Percentiles rank a stretch among this genome's conserved stretches.
These are phyloP conservation scores for Neoarius graeffei DNA, from an alignment of 2,113 vertebrate species.

Conservation along the genomic window DNA sequence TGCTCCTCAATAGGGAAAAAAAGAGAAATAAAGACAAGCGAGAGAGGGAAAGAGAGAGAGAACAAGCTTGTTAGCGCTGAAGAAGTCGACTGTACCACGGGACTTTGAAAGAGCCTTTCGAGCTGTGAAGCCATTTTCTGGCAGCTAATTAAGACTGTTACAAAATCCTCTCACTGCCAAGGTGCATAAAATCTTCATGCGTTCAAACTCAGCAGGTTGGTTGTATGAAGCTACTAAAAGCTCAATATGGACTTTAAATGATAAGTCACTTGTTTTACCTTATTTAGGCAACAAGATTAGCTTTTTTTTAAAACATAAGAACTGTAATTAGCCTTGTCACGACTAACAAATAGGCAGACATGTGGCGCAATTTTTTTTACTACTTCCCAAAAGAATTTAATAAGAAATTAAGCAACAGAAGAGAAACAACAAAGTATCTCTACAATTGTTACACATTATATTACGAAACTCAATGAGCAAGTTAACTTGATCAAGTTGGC, in stretches of 20 bases:
- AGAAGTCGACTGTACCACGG: slow-evolving; percentile 19
- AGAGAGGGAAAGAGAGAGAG: slow-evolving; percentile 15
- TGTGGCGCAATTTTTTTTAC: not conserved
- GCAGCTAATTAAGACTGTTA: slow-evolving; percentile 66
- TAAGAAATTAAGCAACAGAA: not conserved
- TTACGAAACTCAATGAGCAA: not conserved
- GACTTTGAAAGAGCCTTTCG: slow-evolving; percentile 61
- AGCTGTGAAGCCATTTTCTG: slow-evolving; percentile 50
- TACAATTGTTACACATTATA: not conserved
- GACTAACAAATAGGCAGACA: not conserved
- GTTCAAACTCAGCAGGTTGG: slow-evolving; percentile 48
- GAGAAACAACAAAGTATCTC: not conserved
- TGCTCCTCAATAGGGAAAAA: slow-evolving; percentile 17
- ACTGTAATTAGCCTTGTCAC: slow-evolving; percentile 1
- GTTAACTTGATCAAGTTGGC: not conserved
- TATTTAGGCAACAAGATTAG: not conserved
- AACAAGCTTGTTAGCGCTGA: slow-evolving; percentile 56
- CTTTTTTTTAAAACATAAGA: not conserved
- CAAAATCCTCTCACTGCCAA: slow-evolving; percentile 52
- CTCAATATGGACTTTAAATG: slow-evolving; percentile 6
- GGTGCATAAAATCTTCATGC: slow-evolving; percentile 55
- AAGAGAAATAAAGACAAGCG: not conserved
- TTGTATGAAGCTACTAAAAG: not conserved
- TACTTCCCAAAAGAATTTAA: not conserved
- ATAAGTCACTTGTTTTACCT: slow-evolving; percentile 15